Base-by-base conservation (phyloP, 1,140 invertebrate species). In the Drosophila triauraria region DNA sequence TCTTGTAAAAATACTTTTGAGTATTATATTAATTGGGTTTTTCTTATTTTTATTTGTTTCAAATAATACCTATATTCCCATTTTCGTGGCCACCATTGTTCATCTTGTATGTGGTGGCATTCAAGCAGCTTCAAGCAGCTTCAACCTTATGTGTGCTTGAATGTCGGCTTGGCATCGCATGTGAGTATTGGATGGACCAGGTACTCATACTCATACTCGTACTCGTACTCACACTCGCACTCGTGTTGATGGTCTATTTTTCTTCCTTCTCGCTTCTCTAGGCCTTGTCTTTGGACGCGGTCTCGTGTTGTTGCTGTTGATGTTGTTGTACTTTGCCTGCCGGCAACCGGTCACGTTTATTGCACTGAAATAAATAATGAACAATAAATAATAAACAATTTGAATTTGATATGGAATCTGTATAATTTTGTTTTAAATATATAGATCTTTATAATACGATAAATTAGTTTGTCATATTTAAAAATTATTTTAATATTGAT, bases 281-380 rank as follows among this genome's bases (percentile, higher is more conserved):
- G 63, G 43, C 67, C 38, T 30, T 69, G 48, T 72, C 53, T 58
- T 70, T 38, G 35, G 68, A 10, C 25, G 63, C 17, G 50, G 64
- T 53, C 67, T 44, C 46, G 47, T 67, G 60, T 50, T 40, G 40
- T 62, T 38, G 48, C 8, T 38, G 35, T 60, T 20, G 40, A 27
- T 48, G 60, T 62, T 40, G 42, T 57, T 64, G 56, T 64, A 72
- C 61, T 58, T 65, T 71, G 76, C 70, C n/a, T 53, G 68, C 77
- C 65, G 80, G 84, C 84, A 87, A 88, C 84, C 74, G 80, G 84
- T 87, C 83, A 88, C 84, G 83, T 82, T 86, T 86, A 43, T 20
- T 13, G 7, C 56, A 64, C 61, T 64, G 38, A 13, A 13, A 61
- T 4, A 23, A 59, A 58, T 13, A 3, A 12, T 54, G 6, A 43